phyloP scores from a whole-genome alignment of 1,140 invertebrate species.

The Scylla paramamosain region DNA sequence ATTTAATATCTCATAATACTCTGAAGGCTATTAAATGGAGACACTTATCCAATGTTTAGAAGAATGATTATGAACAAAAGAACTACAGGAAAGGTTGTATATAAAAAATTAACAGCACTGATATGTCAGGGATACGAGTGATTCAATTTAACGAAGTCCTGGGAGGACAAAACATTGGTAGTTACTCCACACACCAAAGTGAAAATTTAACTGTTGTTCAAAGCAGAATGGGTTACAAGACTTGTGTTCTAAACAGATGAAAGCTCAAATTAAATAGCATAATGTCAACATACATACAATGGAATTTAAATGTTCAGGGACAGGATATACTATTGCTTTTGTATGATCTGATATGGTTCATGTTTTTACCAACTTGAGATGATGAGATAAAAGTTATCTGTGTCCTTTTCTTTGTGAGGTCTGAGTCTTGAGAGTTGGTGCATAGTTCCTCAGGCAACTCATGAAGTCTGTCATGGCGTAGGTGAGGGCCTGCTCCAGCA shows the following conservation, averaged over 20 bases:
- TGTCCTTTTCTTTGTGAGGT: neutral
- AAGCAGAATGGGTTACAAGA: neutral
- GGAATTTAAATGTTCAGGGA: neutral
- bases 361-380: neutral
- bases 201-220: neutral
- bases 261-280: neutral
- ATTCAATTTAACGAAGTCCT: neutral
- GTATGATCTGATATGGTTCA: neutral
- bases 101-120: neutral
- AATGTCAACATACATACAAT: neutral
- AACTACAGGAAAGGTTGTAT: neutral
- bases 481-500: constrained; percentile 67
- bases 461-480: constrained; percentile 77
- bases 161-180: neutral
- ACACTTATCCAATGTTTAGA: too few species aligned
- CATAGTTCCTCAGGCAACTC: constrained; percentile 50
- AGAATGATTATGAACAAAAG: neutral
- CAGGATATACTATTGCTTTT: neutral
- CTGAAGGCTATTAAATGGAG: too few species aligned
- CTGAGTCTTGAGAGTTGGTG: constrained; percentile 31
- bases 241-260: neutral
- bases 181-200: neutral
- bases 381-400: constrained; percentile 33
- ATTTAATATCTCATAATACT: too few species aligned
- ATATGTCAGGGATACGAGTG: neutral